These are phyloP conservation scores for Anagrus nilaparvatae DNA, from an alignment of 1,140 invertebrate genomes.

Conservation along the genomic window DNA sequence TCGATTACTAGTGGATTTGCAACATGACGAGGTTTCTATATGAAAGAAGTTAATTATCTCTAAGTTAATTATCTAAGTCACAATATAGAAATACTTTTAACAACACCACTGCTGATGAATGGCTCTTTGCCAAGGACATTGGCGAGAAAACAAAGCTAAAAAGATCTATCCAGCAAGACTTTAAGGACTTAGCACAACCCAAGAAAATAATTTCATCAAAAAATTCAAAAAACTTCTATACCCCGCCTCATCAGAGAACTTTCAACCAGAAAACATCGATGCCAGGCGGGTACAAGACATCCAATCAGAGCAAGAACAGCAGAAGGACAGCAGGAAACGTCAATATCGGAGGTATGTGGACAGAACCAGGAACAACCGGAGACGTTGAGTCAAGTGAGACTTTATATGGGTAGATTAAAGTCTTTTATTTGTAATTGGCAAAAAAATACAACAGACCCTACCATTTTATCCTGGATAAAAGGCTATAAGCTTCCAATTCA, in stretches of 20 bases:
- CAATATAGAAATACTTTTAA: slow-evolving; percentile 5
- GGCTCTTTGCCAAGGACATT: slow-evolving; percentile 6
- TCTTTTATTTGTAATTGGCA: neutral
- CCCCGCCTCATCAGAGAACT: neutral
- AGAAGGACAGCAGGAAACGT: neutral
- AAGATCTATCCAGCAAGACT: neutral
- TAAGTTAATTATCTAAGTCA: slow-evolving; percentile 8
- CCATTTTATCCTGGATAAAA: slow-evolving; percentile 1
- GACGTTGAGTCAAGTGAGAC: neutral
- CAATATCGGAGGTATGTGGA: neutral
- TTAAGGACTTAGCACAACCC: neutral
- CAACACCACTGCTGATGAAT: neutral
- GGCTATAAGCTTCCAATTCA: slow-evolving; percentile 1
- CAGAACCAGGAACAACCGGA: neutral
- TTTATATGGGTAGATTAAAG: neutral
- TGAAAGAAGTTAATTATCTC: slow-evolving; percentile 10
- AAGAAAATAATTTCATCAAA: neutral
- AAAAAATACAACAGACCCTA: neutral
- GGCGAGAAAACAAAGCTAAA: slow-evolving; percentile 2
- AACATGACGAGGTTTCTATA: slow-evolving; percentile 12
- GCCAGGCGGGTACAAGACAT: neutral
- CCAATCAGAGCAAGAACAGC: neutral
- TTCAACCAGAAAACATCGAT: neutral
- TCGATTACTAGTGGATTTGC: slow-evolving; percentile 10
- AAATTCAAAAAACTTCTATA: slow-evolving; percentile 8